Conservation (phyloP, 2,888 invertebrate species). For the Prosopocoilus inquinatus region DNA sequence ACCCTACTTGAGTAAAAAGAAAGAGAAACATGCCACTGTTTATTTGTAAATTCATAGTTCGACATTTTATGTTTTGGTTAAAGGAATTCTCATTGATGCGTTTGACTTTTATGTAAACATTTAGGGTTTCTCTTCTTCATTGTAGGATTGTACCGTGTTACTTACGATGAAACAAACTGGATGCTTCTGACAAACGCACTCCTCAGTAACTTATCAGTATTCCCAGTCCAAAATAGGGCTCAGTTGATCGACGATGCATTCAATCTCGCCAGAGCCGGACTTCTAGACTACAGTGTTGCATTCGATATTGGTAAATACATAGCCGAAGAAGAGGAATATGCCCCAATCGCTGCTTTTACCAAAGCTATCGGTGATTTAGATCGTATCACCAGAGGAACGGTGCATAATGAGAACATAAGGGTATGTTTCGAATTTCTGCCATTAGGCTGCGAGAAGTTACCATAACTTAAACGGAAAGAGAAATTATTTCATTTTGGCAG, state of each 20-base stretch:
- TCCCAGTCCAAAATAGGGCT: conserved; percentile 52
- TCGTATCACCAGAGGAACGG: conserved; percentile 8
- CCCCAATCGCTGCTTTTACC: conserved; percentile 38
- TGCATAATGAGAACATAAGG: background rate
- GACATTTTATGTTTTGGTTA: no score
- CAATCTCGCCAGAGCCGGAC: conserved; percentile 43
- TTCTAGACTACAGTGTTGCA: conserved; percentile 43
- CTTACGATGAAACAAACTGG: conserved; percentile 33
- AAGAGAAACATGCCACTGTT: no score
- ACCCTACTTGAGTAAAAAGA: no score
- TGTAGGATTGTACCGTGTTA: conserved; percentile 34
- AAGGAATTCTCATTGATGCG: no score
- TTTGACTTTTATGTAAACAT: no score
- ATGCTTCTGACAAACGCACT: conserved; percentile 23
- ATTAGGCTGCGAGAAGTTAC: no score
- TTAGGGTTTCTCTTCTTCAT: no score
- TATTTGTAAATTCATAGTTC: no score
- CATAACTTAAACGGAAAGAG: no score
- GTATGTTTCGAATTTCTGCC: background rate
- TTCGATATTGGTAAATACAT: conserved; percentile 51
- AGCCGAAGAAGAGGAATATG: conserved; percentile 47
- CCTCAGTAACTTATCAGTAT: conserved; percentile 24
- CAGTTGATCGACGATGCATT: conserved; percentile 56
- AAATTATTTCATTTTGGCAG: no score
- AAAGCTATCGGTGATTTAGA: conserved; percentile 13